Conservation (phyloP, 1,140 invertebrate species). For the Ceratoteleas bidentatus region DNA sequence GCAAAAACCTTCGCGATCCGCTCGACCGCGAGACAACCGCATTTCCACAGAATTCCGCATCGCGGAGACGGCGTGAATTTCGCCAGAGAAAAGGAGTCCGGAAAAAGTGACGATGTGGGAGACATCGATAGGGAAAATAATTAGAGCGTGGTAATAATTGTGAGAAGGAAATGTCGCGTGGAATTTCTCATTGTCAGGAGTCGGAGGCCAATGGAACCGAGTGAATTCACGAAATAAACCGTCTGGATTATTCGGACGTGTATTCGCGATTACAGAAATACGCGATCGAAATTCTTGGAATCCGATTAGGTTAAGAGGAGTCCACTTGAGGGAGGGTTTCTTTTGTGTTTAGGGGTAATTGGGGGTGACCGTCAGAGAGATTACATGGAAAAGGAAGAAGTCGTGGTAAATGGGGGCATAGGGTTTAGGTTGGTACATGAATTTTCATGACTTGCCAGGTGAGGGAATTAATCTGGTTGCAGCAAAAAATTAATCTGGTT, state of each 20-base stretch:
- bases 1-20: constrained; percentile 7
- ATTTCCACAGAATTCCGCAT: neutral
- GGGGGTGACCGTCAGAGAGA: neutral
- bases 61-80: too few species aligned
- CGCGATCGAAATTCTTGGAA: constrained; percentile 1
- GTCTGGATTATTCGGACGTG: constrained; percentile 8
- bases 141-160: constrained; percentile 3
- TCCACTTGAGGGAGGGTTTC: neutral
- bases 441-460: too few species aligned
- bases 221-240: constrained; percentile 25
- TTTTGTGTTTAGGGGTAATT: neutral
- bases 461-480: too few species aligned
- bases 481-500: too few species aligned
- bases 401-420: too few species aligned
- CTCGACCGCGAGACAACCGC: neutral
- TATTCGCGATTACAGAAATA: neutral
- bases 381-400: neutral
- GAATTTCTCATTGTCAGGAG: constrained; percentile 41
- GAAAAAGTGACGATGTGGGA: neutral
- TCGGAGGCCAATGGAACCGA: constrained; percentile 18
- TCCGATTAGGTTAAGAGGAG: constrained; percentile 26
- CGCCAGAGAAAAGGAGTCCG: too few species aligned
- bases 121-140: neutral
- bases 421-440: too few species aligned
- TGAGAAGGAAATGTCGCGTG: constrained; percentile 23